Evolutionary conservation across 2,888 invertebrate species (phyloP).

Genomic region (Dryobotodes eremita): DNA sequence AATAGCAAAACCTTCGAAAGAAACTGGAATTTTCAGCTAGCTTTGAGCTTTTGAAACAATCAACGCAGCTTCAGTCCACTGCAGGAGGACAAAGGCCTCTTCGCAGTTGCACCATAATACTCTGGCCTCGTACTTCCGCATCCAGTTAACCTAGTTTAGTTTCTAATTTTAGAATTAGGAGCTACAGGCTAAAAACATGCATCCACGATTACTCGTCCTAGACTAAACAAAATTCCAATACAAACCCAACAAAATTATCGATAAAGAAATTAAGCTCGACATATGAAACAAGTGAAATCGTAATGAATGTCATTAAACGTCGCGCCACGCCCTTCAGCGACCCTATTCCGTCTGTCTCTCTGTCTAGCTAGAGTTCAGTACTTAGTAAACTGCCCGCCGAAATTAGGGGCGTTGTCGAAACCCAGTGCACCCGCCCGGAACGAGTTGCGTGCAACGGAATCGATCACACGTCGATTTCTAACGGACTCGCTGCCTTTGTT

Average conservation of each 20-base stretch:
- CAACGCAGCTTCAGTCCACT: constrained; percentile 10
- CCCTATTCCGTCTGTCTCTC: constrained; percentile 21
- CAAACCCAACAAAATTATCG: neutral
- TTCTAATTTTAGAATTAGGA: constrained; percentile 31
- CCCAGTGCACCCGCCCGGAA: constrained; percentile 47
- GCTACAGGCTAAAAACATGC: neutral
- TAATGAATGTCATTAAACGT: constrained; percentile 18
- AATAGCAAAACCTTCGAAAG: neutral
- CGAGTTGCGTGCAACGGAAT: constrained; percentile 60
- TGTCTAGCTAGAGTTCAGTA: constrained; percentile 13
- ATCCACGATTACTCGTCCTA: neutral
- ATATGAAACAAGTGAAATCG: constrained; percentile 35
- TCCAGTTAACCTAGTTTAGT: constrained; percentile 39
- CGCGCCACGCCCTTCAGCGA: constrained; percentile 55
- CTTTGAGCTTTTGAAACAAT: constrained; percentile 7
- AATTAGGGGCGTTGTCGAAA: constrained; percentile 53
- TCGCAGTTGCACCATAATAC: constrained; percentile 1
- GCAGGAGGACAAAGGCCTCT: constrained; percentile 27
- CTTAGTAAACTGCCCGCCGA: constrained; percentile 49
- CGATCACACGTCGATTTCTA: constrained; percentile 61
- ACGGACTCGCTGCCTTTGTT: constrained; percentile 31
- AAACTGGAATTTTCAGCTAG: neutral
- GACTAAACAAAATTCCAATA: constrained; percentile 5
- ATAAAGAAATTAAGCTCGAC: constrained; percentile 21
- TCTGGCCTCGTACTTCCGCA: constrained; percentile 31